phyloP scores from a whole-genome alignment of 2,888 invertebrate species.

The Cerceris ruficornis region DNA sequence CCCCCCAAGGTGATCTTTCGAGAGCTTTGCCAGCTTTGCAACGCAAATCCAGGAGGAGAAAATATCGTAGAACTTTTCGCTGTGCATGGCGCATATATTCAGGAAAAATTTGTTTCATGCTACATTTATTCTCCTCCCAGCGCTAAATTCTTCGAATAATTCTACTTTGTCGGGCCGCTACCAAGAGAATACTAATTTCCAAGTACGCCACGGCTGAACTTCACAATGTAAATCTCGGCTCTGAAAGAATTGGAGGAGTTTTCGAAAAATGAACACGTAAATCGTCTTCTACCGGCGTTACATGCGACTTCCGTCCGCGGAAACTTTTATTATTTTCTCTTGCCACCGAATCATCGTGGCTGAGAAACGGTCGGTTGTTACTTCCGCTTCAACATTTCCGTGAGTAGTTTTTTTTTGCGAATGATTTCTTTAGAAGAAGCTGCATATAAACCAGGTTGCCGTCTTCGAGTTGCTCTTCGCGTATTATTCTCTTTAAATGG shows the following conservation, averaged over 20 bases:
- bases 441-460: too few relatives aligned
- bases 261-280: slow-evolving; percentile 2
- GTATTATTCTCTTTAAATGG: too few relatives aligned
- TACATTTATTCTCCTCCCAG: not conserved
- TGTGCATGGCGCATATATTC: not conserved
- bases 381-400: too few relatives aligned
- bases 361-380: too few relatives aligned
- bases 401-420: too few relatives aligned
- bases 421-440: too few relatives aligned
- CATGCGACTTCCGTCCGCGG: not conserved
- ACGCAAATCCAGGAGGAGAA: slow-evolving; percentile 25
- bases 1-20: not conserved
- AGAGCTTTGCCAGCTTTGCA: not conserved
- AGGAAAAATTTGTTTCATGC: not conserved
- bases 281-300: not conserved
- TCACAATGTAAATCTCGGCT: slow-evolving; percentile 1
- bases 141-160: not conserved
- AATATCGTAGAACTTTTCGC: slow-evolving; percentile 11
- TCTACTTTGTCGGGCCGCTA: not conserved
- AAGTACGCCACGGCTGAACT: not conserved
- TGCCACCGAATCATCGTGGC: not conserved
- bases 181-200: not conserved
- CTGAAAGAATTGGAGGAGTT: not conserved
- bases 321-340: not conserved
- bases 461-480: too few relatives aligned